Base-by-base conservation (phyloP, 2,888 invertebrate species). In the Eupelmus urozonus region DNA sequence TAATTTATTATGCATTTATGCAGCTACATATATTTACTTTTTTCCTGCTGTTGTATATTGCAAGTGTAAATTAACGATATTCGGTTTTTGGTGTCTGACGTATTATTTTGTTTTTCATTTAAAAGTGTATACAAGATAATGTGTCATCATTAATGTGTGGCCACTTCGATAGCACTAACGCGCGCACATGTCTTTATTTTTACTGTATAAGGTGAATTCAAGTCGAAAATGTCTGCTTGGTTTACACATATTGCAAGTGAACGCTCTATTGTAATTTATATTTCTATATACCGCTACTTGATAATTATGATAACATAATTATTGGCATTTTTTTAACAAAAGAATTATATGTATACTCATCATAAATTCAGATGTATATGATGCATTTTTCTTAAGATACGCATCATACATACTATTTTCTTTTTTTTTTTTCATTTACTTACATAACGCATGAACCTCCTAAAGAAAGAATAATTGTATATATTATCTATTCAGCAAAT, bases 1-100 rank as follows among this genome's bases (percentile, higher is more conserved):
- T 70, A 57, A 70, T 76, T 76, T 76, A 70, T 76, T 76, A 29
- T 76, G 69, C 57, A 49, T 49, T 63, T 34, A 76, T 51, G 63
- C 65, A 70, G 49, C 76, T 76, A 76, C 76, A 76, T 57, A 60
- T 63, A 51, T 75, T 49, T 34, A 34, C 49, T 7, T 4, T 62
- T 66, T 18, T 29, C 49, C 23, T 63, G 7, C 16, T 60, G 18
- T 25, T 67, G 18, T 60, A 59, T 74, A 55, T 70, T 70, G 70
- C 49, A 76, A 70, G 45, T 57, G 70, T 70, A 76, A 76, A 70
- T 76, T 27, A 70, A 76, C 27, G 57, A 65, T 70, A 29, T 65
- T 76, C 62, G 49, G 57, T 76, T 75, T 71, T 60, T 66, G 67
- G 45, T 75, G 75, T 67, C 67, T 42, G 69, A 69, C 34, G 27